phyloP scores from a whole-genome alignment of 2,113 vertebrate species.

The Pseudonaja textilis region DNA sequence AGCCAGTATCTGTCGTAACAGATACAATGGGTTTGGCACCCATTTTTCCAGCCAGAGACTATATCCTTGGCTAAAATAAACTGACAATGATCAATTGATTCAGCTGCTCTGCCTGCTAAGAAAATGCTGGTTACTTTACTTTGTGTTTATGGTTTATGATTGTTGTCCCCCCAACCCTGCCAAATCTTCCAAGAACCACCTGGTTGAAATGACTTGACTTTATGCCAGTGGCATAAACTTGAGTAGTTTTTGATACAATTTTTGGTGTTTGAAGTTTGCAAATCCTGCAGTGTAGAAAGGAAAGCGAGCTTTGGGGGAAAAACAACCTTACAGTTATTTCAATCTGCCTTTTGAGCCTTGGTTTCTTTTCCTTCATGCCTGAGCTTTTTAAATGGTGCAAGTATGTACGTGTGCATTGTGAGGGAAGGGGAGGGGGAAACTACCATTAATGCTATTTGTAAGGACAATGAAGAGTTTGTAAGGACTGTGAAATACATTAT shows the following conservation, averaged over 20 bases:
- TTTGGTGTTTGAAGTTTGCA: not conserved
- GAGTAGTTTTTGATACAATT: not conserved
- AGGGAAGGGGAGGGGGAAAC: not conserved
- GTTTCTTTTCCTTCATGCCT: not conserved
- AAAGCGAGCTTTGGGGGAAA: not conserved
- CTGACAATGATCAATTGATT: not conserved
- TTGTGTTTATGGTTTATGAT: not conserved
- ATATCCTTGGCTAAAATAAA: not conserved
- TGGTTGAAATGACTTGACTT: constrained; percentile 14
- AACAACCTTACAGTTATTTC: not conserved
- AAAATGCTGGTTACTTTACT: not conserved
- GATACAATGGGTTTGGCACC: not conserved
- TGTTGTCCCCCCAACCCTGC: not conserved
- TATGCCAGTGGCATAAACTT: not conserved
- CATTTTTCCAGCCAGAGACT: not conserved
- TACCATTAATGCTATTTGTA: not conserved
- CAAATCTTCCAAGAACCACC: constrained; percentile 14
- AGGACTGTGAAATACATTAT: not conserved
- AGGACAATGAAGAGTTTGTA: not conserved
- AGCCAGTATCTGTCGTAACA: not conserved
- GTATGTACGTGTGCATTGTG: not conserved
- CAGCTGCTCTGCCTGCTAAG: not conserved
- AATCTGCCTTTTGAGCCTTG: not conserved
- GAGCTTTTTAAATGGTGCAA: not conserved
- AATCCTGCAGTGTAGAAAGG: constrained; percentile 6